Evolutionary conservation across 2,888 invertebrate genomes (phyloP), one percentile per base, ranked within the genome.

Genomic region (Onchidella celtica): DNA sequence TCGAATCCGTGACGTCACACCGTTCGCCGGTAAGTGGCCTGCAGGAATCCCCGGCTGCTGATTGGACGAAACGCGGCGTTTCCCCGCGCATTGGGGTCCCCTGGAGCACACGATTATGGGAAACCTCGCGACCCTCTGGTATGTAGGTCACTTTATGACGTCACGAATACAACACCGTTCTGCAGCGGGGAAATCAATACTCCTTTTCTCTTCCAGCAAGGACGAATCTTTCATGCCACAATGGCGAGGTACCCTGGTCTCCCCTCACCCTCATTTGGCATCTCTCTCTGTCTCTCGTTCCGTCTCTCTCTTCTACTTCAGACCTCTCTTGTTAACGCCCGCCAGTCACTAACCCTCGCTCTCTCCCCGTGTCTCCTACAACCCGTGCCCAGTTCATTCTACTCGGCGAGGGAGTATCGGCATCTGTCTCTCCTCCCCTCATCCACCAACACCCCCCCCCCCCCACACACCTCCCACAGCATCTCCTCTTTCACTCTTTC

Each of bases 31-130:
- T 79, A 79, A 79, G 70, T 79, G 72, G 72, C 79, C 65, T 72
- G 79, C 63, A 79, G 79, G 79, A 79, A 79, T 70, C 47, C 79
- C 79, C 79, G 72, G 11, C 3, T 29, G 59, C 72, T 79, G 70
- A 79, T 79, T 79, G 79, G 79, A 63, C 34, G 40, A 68, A 14
- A 11, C 47, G 34, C 66, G 65, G 32, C 32, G n/a, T 57, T 55
- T n/a, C 72, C 57, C 32, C 29, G 6, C 1, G 47, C 1, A 1
- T 21, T 14, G 55, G 32, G 68, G 40, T 40, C 47, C 47, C 75
- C 79, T n/a, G 47, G 63, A 29, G 34, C 63, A 34, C 34, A 38
- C 21, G 36, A n/a, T 38, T 38, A 32, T 14, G 36, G 70, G 70
- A 47, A 63, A 57, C 61, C 63, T 63, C 40, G 70, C 70, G 72